Conservation (phyloP, 2,797 vertebrate genomes). For the Parauchenoglanis punctatus region DNA sequence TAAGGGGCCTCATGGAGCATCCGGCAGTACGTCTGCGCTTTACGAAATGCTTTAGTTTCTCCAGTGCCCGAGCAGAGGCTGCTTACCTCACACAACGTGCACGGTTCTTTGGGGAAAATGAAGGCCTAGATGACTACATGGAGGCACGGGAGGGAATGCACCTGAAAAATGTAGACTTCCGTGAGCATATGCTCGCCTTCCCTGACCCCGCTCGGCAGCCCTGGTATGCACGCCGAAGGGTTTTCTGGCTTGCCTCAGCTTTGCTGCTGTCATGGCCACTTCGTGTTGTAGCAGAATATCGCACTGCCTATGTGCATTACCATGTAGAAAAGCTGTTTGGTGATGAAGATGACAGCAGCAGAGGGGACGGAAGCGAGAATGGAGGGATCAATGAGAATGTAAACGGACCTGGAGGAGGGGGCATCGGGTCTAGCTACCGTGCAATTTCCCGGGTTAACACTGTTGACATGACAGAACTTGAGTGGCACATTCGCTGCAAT, state of each 20-base stretch:
- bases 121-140: slow-evolving; percentile 92
- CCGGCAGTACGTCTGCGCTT: slow-evolving; percentile 79
- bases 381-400: slow-evolving; percentile 55
- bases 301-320: slow-evolving; percentile 88
- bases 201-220: slow-evolving; percentile 82
- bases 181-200: slow-evolving; percentile 88
- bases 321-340: slow-evolving; percentile 93
- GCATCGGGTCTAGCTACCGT: slow-evolving; percentile 70
- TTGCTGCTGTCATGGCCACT: slow-evolving; percentile 87
- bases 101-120: slow-evolving; percentile 88
- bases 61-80: slow-evolving; percentile 82
- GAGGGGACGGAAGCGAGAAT: slow-evolving; percentile 61
- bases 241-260: slow-evolving; percentile 87
- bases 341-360: slow-evolving; percentile 73
- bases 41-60: slow-evolving; percentile 80
- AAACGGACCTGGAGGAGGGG: slow-evolving; percentile 62
- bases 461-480: slow-evolving; percentile 89
- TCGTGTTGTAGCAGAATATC: slow-evolving; percentile 83
- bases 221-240: slow-evolving; percentile 83
- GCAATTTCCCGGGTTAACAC: slow-evolving; percentile 87
- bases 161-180: slow-evolving; percentile 90
- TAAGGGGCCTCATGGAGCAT: slow-evolving; percentile 74
- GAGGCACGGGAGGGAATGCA: slow-evolving; percentile 92
- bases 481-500: slow-evolving; percentile 93
- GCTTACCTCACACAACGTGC: slow-evolving; percentile 89